Conservation (phyloP, 92 coral and sea anemone species). For the Porites evermanni region DNA sequence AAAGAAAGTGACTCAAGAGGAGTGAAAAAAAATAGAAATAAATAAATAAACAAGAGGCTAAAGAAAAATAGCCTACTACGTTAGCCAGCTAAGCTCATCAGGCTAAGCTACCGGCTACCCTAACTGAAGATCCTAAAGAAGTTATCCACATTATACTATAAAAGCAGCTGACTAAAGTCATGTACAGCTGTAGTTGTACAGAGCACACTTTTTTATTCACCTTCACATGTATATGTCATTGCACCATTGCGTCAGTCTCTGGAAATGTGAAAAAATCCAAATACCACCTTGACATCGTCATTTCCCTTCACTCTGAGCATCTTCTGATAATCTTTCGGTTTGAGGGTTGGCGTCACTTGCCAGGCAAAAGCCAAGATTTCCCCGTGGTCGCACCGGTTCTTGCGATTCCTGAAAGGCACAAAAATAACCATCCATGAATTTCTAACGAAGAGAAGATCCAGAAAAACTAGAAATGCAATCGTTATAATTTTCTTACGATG, state of each 20-base stretch:
- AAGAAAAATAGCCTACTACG: not conserved
- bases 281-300: no score
- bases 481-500: not conserved
- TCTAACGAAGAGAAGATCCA: constrained; percentile 7
- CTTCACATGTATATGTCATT: not conserved
- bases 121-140: not conserved
- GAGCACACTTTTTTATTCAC: no score
- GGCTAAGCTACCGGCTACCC: constrained; percentile 1
- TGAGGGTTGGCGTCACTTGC: not conserved
- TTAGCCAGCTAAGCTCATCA: not conserved
- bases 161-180: not conserved
- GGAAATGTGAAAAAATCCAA: no score
- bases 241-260: no score
- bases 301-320: constrained; percentile 2
- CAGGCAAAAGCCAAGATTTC: no score
- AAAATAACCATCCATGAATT: no score
- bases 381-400: no score
- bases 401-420: not conserved
- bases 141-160: not conserved
- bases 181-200: no score
- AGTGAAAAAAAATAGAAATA: constrained; percentile 22
- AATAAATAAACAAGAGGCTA: no score
- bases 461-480: constrained; percentile 11
- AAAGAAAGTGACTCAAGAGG: constrained; percentile 3
- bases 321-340: constrained; percentile 19